Evolutionary conservation across 1,140 invertebrate genomes (phyloP), one percentile per base, ranked within the genome.

Genomic region (Lepidurus arcticus): DNA sequence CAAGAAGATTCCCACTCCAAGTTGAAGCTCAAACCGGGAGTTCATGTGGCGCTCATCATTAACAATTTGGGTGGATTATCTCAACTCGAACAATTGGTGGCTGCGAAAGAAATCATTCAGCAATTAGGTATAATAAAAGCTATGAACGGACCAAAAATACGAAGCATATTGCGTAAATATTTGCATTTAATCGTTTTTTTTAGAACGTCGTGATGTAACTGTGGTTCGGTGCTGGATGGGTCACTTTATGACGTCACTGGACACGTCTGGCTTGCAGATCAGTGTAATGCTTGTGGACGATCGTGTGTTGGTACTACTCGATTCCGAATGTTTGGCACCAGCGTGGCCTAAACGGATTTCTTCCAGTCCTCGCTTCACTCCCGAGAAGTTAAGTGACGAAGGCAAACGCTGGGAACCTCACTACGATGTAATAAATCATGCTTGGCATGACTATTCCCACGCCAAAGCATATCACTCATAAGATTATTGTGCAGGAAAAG

Each of bases 11-110:
- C 77, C 81, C 82, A 78, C 74, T 79, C 76, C 81, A 85, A 86
- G 73, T 82, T 92, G 5, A 84, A 87, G 47, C 81, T 92, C 43
- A 81, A 82, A 43, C 75, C 82, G 34, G 88, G 87, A 45, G 87
- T 89, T 81, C 85, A 86, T 44, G 88, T 94, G 1, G 91, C 87
- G 3, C 86, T 91, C 34, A 85, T 95, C 79, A 84, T 95, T 6
- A 94, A 95, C 82, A 95, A 96, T 85, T 87, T 95, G 74, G 94
- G 94, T 13, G 89, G 90, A 7, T 86, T 91, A 0, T 91, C 92
- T 10, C 88, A 92, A 76, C 82, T 96, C 47, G 94, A 96, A 84
- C 88, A 93, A 84, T 91, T 90, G 78, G 90, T 95, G 74, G 86
- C 94, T 5, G 88, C 89, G 75, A 87, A 87, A 24, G 93, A 94